Evolutionary conservation across 2,797 vertebrate genomes (phyloP), one percentile per base, ranked within the genome.

Genomic region (Columba guinea): DNA sequence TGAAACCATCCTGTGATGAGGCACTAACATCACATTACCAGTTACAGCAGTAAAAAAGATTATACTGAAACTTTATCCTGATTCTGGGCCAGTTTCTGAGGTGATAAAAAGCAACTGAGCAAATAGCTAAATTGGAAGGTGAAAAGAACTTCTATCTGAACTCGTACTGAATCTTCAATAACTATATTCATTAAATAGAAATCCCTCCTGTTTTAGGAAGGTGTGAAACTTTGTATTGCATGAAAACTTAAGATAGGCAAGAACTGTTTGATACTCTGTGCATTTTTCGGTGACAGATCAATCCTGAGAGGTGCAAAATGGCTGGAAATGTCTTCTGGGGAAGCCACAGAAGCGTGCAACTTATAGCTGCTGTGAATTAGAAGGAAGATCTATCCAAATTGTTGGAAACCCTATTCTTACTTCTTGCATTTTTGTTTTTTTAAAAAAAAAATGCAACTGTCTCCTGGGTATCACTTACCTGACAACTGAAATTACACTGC

Each of bases 41-140:
- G 84, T 63, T 89, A 73, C 19, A 87, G 67, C 68, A 75, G 52
- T 59, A 63, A 71, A 91, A 90, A 70, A 62, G 75, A 92, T 92
- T 87, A 77, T 83, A 93, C 20, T 44, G 39, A 71, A 92, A 87
- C 71, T 92, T 90, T 64, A 13, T 90, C 83, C 69, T n/a, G 82
- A 48, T 89, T 94, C 89, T 96, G 35, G 55, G 58, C 37, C n/a
- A 39, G 32, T 70, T 89, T 89, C 71, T 59, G 64, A 76, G 68
- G 64, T 87, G 76, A 91, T 71, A 65, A 88, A 95, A 88, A 86
- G 53, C 58, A 91, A 9, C 63, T 81, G 76, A 87, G 53, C 10
- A 76, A 83, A 89, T 7, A 70, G 39, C 35, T 76, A 88, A 93
- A 84, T 79, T 75, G 37, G 67, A 84, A 94, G 48, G 21, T 14